Conservation (phyloP, 2,797 vertebrate genomes). For the Protosalanx chinensis region DNA sequence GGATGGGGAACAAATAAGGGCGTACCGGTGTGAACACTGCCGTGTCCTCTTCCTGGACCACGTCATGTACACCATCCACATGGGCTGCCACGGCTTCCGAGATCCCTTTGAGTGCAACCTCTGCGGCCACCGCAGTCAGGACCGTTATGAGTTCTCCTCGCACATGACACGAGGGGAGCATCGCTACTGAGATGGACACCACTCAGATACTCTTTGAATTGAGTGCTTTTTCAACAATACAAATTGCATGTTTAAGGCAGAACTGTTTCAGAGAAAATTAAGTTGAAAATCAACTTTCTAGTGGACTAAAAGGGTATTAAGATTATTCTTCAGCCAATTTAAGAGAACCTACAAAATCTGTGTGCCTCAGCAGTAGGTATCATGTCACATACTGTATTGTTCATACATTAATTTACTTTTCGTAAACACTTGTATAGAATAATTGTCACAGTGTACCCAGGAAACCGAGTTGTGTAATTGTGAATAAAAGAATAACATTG, state of each 20-base stretch:
- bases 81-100: constrained; percentile 98
- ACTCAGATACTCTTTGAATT: constrained; percentile 32
- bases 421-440: constrained; percentile 35
- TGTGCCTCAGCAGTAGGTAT: constrained; percentile 15
- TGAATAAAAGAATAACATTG: constrained; percentile 16
- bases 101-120: constrained; percentile 98
- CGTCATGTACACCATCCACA: constrained; percentile 99
- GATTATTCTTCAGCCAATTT: constrained; percentile 15
- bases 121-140: constrained; percentile 95
- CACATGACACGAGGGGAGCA: constrained; percentile 98
- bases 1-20: constrained; percentile 86
- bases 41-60: constrained; percentile 96
- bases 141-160: constrained; percentile 97
- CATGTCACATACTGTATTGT: constrained; percentile 6
- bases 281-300: not conserved
- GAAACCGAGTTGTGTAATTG: constrained; percentile 23
- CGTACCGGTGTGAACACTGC: constrained; percentile 93
- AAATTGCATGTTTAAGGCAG: constrained; percentile 62
- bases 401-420: constrained; percentile 26
- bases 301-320: constrained; percentile 10
- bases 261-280: constrained; percentile 17
- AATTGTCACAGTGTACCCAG: constrained; percentile 32
- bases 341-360: constrained; percentile 13
- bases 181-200: constrained; percentile 70
- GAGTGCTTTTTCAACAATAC: constrained; percentile 45